These are phyloP conservation scores for Microctenopoma steveboyesi DNA, from an alignment of 2,797 vertebrate species.

Conservation along the genomic window DNA sequence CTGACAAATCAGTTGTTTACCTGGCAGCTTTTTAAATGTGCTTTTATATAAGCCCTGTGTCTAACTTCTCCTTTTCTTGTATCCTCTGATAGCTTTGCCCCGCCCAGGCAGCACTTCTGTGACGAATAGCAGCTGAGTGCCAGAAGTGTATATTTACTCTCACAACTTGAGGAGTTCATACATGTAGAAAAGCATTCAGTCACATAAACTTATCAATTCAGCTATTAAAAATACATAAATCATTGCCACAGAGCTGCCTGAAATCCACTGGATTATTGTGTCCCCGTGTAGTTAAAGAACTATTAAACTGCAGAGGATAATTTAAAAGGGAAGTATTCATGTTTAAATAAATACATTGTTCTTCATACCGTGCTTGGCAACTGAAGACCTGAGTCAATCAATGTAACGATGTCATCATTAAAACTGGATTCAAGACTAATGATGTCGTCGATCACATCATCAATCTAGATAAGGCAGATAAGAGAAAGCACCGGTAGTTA, in stretches of 20 bases:
- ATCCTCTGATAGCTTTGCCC: conserved; percentile 48
- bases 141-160: conserved; percentile 78
- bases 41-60: conserved; percentile 41
- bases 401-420: conserved; percentile 92
- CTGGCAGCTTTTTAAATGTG: conserved; percentile 14
- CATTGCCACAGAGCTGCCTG: background rate
- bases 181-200: conserved; percentile 49
- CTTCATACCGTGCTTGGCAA: conserved; percentile 89
- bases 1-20: conserved; percentile 10
- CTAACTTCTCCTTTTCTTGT: conserved; percentile 46
- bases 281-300: background rate
- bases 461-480: conserved; percentile 81
- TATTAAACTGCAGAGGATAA: conserved; percentile 15
- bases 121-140: conserved; percentile 73
- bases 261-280: background rate
- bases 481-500: conserved; percentile 27
- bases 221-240: background rate
- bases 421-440: conserved; percentile 96
- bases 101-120: conserved; percentile 73
- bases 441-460: conserved; percentile 94
- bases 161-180: conserved; percentile 67
- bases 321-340: conserved; percentile 34
- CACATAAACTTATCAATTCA: conserved; percentile 23
- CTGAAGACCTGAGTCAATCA: conserved; percentile 89
- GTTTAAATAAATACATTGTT: conserved; percentile 26